These are phyloP conservation scores for Misgurnus anguillicaudatus DNA, from an alignment of 2,113 vertebrate species.

Conservation along the genomic window DNA sequence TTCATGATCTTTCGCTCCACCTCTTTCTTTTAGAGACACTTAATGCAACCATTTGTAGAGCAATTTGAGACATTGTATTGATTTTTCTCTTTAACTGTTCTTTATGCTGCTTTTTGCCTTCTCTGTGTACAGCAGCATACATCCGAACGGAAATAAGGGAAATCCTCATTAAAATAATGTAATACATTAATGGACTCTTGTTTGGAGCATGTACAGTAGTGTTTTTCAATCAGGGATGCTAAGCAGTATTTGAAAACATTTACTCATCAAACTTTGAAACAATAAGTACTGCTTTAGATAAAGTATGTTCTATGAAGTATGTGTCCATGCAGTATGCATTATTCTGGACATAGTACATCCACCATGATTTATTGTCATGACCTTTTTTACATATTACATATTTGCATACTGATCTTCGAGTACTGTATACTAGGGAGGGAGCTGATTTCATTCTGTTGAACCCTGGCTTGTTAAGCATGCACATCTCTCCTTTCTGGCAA, in stretches of 20 bases:
- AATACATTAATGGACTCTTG: not conserved
- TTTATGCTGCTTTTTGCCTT: conserved; percentile 23
- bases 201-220: not conserved
- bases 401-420: too few species aligned
- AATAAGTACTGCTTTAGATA: too few species aligned
- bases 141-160: conserved; percentile 2
- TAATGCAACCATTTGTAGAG: conserved; percentile 41
- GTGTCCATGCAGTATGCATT: too few species aligned
- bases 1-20: not conserved
- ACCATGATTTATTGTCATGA: too few species aligned
- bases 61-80: conserved; percentile 49
- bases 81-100: conserved; percentile 33
- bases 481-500: not conserved
- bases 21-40: conserved; percentile 24
- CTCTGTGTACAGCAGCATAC: conserved; percentile 6
- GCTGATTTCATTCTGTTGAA: too few species aligned
- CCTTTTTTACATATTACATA: too few species aligned
- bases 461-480: not conserved
- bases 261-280: too few species aligned
- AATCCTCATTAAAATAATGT: not conserved
- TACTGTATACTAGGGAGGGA: too few species aligned
- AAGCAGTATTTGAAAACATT: too few species aligned
- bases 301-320: too few species aligned
- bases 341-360: too few species aligned
- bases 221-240: not conserved